These are phyloP conservation scores for Anguilla megastoma DNA, from an alignment of 2,797 vertebrate species.

Conservation along the genomic window DNA sequence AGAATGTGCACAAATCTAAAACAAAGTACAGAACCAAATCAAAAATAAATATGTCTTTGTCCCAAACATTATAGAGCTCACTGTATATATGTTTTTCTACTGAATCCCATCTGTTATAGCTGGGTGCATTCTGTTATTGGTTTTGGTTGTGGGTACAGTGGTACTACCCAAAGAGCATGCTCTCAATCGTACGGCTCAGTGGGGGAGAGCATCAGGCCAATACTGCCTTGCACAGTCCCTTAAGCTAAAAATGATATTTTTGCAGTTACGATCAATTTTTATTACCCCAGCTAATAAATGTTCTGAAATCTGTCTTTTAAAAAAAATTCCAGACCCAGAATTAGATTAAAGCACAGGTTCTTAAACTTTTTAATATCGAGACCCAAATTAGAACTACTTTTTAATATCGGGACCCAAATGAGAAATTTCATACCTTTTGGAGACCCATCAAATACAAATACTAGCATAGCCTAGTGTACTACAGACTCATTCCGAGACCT, in stretches of 20 bases:
- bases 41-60: no score
- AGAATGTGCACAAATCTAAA: background rate
- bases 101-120: background rate
- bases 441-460: no score
- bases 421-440: no score
- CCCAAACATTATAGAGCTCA: no score
- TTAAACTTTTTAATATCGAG: no score
- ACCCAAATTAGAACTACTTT: no score
- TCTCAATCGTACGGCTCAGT: background rate
- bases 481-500: no score
- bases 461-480: no score
- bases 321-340: background rate
- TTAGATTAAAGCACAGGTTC: background rate
- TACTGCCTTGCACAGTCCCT: background rate
- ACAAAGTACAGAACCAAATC: no score
- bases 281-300: background rate
- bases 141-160: background rate
- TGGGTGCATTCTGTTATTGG: slow-evolving; percentile 10
- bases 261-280: background rate
- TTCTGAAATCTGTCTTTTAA: background rate
- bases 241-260: background rate
- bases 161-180: background rate
- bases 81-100: background rate
- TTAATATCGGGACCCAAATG: no score
- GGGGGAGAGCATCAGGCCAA: background rate